These are phyloP conservation scores for Myripristis jacobus DNA, from an alignment of 2,797 vertebrate species.

Conservation along the genomic window DNA sequence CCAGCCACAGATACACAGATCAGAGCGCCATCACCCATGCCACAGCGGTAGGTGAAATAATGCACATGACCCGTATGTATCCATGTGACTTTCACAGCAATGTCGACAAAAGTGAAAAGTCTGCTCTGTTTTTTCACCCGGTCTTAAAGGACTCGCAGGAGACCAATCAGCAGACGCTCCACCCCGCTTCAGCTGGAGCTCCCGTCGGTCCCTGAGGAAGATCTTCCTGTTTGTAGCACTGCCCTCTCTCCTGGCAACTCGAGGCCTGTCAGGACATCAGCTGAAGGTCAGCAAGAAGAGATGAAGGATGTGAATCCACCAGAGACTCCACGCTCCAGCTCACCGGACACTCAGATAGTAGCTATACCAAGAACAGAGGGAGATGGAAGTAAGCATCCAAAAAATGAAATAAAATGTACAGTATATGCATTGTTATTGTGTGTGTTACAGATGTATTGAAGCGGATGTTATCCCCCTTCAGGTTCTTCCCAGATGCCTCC, in stretches of 20 bases:
- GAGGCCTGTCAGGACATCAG: slow-evolving; percentile 81
- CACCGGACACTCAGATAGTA: slow-evolving; percentile 14
- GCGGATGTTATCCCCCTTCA: slow-evolving; percentile 26
- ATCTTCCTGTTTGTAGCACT: slow-evolving; percentile 43
- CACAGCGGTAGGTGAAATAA: slow-evolving; percentile 81
- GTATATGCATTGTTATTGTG: not conserved
- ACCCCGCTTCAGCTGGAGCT: slow-evolving; percentile 75
- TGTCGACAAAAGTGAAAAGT: slow-evolving; percentile 25
- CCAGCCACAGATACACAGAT: slow-evolving; percentile 75
- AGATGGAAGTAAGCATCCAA: slow-evolving; percentile 59
- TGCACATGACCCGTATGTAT: not conserved
- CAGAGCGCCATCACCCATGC: slow-evolving; percentile 80
- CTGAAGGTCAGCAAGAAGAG: slow-evolving; percentile 75
- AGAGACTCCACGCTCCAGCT: slow-evolving; percentile 25
- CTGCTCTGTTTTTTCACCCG: slow-evolving; percentile 12
- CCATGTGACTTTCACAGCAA: not conserved
- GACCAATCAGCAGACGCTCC: slow-evolving; percentile 64
- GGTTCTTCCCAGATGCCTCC: slow-evolving; percentile 31
- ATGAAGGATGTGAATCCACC: slow-evolving; percentile 48
- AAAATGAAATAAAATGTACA: slow-evolving; percentile 5
- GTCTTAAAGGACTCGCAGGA: slow-evolving; percentile 60
- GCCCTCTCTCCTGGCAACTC: slow-evolving; percentile 59
- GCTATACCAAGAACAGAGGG: slow-evolving; percentile 29
- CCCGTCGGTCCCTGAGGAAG: slow-evolving; percentile 79
- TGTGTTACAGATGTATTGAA: not conserved